phyloP scores from a whole-genome alignment of 2,797 vertebrate species.

The Cuculus canorus region DNA sequence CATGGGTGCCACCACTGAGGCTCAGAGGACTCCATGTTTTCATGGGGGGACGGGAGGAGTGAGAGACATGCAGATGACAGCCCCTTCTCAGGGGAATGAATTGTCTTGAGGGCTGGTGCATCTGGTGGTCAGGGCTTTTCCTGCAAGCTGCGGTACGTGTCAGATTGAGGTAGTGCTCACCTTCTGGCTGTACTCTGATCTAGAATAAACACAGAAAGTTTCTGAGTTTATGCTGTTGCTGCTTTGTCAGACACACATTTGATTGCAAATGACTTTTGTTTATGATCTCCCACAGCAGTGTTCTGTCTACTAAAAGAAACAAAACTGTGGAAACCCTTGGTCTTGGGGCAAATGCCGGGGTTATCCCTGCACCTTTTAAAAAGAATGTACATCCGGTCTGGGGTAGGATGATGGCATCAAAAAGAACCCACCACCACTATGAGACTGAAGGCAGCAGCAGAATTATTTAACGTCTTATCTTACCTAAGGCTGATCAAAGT shows the following conservation, averaged over 20 bases:
- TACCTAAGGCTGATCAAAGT: neutral
- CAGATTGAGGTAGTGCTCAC: neutral
- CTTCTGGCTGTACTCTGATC: neutral
- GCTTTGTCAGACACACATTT: neutral
- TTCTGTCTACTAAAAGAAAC: neutral
- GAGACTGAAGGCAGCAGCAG: neutral
- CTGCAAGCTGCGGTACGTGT: neutral
- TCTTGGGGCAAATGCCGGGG: neutral
- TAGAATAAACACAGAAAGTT: neutral
- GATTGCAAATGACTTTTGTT: neutral
- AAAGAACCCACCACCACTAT: neutral
- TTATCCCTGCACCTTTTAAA: neutral
- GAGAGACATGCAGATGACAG: neutral
- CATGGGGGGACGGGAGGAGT: neutral
- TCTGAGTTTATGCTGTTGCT: neutral
- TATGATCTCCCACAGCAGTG: neutral
- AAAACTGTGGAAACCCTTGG: neutral
- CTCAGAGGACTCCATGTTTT: neutral
- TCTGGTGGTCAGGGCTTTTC: neutral
- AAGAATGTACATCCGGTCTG: neutral
- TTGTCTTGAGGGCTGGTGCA: neutral
- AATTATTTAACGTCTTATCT: neutral
- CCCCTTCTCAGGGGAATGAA: neutral
- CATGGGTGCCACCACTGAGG: neutral
- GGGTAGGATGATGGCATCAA: neutral